phyloP scores from a whole-genome alignment of 2,888 invertebrate species.

The Sesia bembeciformis region DNA sequence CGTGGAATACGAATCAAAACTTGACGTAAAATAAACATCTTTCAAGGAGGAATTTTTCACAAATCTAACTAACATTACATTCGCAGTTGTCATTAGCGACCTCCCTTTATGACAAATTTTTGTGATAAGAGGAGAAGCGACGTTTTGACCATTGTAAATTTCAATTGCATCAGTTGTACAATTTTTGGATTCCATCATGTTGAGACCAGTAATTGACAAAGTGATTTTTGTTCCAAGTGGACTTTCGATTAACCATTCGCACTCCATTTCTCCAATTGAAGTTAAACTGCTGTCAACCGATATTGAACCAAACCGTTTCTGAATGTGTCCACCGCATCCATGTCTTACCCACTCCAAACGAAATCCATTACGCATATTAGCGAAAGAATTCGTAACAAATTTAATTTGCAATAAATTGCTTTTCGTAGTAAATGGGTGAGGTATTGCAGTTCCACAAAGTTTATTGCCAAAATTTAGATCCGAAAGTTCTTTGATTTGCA shows the following conservation, averaged over 20 bases:
- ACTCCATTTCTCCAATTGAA: slow-evolving; percentile 77
- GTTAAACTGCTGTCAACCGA: slow-evolving; percentile 76
- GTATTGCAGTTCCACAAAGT: no score
- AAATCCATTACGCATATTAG: slow-evolving; percentile 79
- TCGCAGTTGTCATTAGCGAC: no score
- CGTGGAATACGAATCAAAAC: no score
- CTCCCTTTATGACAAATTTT: slow-evolving; percentile 75
- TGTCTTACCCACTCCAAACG: slow-evolving; percentile 85
- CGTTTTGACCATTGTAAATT: slow-evolving; percentile 80
- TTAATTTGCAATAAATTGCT: slow-evolving; percentile 75
- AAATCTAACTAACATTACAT: no score
- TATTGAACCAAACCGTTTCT: slow-evolving; percentile 69
- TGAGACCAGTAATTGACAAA: slow-evolving; percentile 77
- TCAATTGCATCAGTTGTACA: slow-evolving; percentile 79
- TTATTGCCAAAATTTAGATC: no score
- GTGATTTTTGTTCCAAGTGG: slow-evolving; percentile 78
- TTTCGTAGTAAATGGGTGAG: no score
- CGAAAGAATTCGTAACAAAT: slow-evolving; percentile 77
- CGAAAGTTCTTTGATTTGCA: no score
- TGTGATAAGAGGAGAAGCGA: slow-evolving; percentile 68
- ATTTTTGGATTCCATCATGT: slow-evolving; percentile 69
- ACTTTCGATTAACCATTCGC: slow-evolving; percentile 79
- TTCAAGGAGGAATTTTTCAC: no score
- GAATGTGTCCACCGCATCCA: slow-evolving; percentile 84
- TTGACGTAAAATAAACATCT: no score